Base-by-base conservation (phyloP, 2,888 invertebrate species). In the Agriopis leucophaearia region DNA sequence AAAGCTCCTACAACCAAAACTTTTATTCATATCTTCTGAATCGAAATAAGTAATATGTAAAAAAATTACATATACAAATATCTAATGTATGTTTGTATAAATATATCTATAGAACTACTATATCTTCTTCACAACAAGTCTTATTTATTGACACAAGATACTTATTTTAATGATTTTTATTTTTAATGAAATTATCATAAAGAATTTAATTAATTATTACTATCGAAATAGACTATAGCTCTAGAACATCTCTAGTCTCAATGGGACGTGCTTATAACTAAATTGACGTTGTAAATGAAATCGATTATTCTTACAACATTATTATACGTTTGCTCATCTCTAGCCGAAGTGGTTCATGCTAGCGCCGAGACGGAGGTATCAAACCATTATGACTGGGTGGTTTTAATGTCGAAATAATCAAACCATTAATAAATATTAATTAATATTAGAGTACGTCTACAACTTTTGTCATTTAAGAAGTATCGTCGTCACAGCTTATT, bases 361-460 rank as follows among this genome's bases (percentile, higher is more conserved):
- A 59, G 54, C 50, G 36, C 54, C 59, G 63, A 55, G 50, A 61
- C 61, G n/a, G 27, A 61, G 52, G 51, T 57, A 66, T 56, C 55
- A 38, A 40, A 40, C 57, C 9, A 64, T 64, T 64, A 64, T 64
- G 55, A 47, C 47, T 62, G 64, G 68, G 50, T 50, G 59, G 68
- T 18, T 63, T 63, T 55, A 68, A 59, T 55, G 55, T 40, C 18
- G 59, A 60, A 60, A 64, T 60, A 68, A 68, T 68, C 68, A 60
- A 60, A 59, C 47, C 48, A 55, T 67, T 58, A 36, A n/a, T 54
- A 63, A 66, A 67, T 62, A 47, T 52, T 63, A 52, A 63, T 67
- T 58, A 63, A 59, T 50, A 57, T 51, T 54, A 38, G n/a, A 16
- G 35, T 35, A 51, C 51, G 51, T 36, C 8, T 51, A 51, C 36